phyloP scores from a whole-genome alignment of 2,888 invertebrate genomes.

The Onchidella celtica region DNA sequence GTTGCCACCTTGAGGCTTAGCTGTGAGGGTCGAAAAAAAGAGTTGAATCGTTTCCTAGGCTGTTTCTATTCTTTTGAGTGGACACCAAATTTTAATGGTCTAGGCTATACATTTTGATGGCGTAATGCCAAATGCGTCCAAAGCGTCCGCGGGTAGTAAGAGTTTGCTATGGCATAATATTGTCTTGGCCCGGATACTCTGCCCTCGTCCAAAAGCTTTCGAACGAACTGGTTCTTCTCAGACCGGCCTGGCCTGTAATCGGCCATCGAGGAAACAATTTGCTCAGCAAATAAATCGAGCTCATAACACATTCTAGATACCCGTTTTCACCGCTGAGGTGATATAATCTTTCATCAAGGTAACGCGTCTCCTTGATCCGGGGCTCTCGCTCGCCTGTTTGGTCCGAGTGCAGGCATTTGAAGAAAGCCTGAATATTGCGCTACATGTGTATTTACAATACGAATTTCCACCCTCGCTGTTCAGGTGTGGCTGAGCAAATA shows the following conservation, averaged over 20 bases:
- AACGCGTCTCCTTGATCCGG: no score
- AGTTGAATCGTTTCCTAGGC: not conserved
- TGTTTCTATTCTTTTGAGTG: not conserved
- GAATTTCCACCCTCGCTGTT: not conserved
- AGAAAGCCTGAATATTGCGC: no score
- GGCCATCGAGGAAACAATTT: not conserved
- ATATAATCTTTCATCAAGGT: not conserved
- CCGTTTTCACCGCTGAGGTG: not conserved
- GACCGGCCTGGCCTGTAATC: not conserved
- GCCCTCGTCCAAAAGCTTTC: no score
- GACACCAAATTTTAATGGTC: not conserved
- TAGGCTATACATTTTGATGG: not conserved
- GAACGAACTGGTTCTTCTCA: no score
- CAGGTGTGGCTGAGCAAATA: not conserved
- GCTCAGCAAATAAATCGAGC: not conserved
- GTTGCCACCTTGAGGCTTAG: not conserved
- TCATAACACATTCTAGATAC: not conserved
- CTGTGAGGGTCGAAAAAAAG: not conserved
- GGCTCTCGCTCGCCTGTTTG: no score
- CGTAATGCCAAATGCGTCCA: not conserved
- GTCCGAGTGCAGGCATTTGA: no score
- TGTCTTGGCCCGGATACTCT: not conserved
- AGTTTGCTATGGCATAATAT: not conserved
- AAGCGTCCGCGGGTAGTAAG: not conserved
- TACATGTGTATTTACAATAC: not conserved